A percentile compares a stretch with the other conserved stretches of the same genome.
Conservation (phyloP, 2,888 invertebrate species). For the Drosophila infuscata region DNA sequence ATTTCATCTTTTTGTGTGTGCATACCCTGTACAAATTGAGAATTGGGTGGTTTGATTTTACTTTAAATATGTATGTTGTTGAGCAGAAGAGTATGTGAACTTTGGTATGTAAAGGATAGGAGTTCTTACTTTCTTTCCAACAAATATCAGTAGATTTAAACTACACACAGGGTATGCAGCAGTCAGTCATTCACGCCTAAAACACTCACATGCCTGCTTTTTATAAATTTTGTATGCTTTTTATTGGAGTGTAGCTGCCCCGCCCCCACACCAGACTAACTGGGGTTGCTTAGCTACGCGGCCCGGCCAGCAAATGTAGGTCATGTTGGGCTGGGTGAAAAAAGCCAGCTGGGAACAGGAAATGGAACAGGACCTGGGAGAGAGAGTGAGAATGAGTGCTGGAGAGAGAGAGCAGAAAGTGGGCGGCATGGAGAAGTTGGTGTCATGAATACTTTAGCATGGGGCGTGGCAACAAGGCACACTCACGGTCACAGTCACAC, state of each 20-base stretch:
- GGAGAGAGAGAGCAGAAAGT: conserved; percentile 3
- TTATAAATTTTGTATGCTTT: conserved; percentile 11
- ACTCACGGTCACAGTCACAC: conserved; percentile 12
- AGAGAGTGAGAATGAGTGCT: neutral
- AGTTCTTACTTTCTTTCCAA: neutral
- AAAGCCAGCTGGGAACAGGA: conserved; percentile 25
- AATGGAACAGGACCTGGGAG: conserved; percentile 24
- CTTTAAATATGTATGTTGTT: neutral
- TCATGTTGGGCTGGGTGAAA: conserved; percentile 63
- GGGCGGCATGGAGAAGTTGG: conserved; percentile 6
- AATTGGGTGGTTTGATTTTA: neutral
- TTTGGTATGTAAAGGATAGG: neutral
- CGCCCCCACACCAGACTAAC: conserved; percentile 10
- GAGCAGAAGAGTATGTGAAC: no score
- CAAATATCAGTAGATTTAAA: neutral
- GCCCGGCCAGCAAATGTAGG: conserved; percentile 64
- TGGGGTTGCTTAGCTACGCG: conserved; percentile 68
- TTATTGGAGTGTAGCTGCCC: conserved; percentile 15
- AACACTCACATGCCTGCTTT: neutral
- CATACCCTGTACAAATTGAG: conserved; percentile 5
- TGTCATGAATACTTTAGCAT: conserved; percentile 67
- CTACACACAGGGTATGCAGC: neutral
- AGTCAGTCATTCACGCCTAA: neutral
- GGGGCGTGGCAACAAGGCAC: conserved; percentile 54
- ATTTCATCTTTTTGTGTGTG: conserved; percentile 32